phyloP scores from a whole-genome alignment of 2,113 vertebrate genomes.

The Lampris megalopsis region DNA sequence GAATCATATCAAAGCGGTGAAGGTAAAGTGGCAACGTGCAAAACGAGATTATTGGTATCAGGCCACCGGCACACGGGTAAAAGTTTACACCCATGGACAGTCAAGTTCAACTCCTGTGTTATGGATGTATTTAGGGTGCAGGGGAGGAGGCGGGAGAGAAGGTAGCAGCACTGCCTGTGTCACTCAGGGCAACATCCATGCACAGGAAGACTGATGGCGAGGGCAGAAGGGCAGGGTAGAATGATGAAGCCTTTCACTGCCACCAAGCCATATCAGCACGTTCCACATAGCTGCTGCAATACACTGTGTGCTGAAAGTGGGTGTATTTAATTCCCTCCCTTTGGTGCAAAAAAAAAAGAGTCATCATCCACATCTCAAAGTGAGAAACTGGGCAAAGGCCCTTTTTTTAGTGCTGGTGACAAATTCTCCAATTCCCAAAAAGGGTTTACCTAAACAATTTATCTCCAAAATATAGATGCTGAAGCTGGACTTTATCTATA shows the following conservation, averaged over 20 bases:
- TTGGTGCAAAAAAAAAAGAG: constrained; percentile 24
- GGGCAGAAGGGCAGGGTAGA: constrained; percentile 46
- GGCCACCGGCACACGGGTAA: constrained; percentile 46
- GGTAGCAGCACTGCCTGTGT: constrained; percentile 55
- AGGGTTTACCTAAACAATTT: neutral
- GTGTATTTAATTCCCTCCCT: constrained; percentile 2
- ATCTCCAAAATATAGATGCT: neutral
- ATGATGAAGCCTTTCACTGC: constrained; percentile 72
- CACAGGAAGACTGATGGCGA: constrained; percentile 70
- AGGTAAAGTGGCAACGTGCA: constrained; percentile 28
- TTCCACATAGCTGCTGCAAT: constrained; percentile 33
- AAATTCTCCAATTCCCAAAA: neutral
- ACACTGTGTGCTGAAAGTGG: constrained; percentile 22
- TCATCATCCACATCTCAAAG: neutral
- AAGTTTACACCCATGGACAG: constrained; percentile 48
- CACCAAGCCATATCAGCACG: constrained; percentile 61
- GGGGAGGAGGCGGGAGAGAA: constrained; percentile 36
- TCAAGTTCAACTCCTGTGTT: constrained; percentile 20
- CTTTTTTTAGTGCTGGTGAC: constrained; percentile 16
- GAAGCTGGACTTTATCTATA: constrained; percentile 23
- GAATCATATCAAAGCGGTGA: constrained; percentile 16
- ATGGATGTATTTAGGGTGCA: constrained; percentile 48
- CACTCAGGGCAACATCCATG: constrained; percentile 66
- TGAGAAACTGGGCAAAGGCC: constrained; percentile 17
- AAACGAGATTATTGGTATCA: constrained; percentile 56